Conservation (phyloP, 2,113 vertebrate genomes). For the Seriola dumerili region DNA sequence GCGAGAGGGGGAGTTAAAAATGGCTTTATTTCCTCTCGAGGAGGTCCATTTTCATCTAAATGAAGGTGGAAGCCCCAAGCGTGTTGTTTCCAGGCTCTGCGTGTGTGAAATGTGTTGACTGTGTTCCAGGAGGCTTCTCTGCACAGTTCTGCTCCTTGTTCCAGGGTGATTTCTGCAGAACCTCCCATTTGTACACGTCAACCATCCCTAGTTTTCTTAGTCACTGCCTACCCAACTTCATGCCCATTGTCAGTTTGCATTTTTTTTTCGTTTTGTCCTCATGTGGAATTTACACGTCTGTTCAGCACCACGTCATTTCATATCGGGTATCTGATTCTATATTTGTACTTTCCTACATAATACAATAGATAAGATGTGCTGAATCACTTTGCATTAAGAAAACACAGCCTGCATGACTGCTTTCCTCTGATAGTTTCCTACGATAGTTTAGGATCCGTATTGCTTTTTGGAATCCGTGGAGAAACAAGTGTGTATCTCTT, state of each 20-base stretch:
- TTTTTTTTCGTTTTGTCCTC: conserved; percentile 23
- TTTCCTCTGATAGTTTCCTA: conserved; percentile 1
- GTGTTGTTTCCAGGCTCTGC: conserved; percentile 73
- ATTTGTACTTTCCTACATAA: conserved; percentile 1
- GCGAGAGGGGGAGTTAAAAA: conserved; percentile 77
- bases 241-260: conserved; percentile 12
- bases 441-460: background rate
- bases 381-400: conserved; percentile 7
- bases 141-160: conserved; percentile 56
- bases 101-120: conserved; percentile 76
- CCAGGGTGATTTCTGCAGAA: conserved; percentile 55
- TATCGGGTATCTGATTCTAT: background rate
- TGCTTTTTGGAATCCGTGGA: background rate
- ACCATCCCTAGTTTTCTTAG: conserved; percentile 40
- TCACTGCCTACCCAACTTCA: conserved; percentile 39
- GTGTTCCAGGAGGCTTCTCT: conserved; percentile 66
- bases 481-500: background rate
- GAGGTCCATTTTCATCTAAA: conserved; percentile 84
- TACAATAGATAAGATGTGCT: background rate
- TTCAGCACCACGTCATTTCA: background rate
- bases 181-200: conserved; percentile 64
- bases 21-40: conserved; percentile 82
- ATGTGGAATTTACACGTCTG: background rate
- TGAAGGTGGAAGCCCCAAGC: conserved; percentile 77
- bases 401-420: background rate